Percentiles rank a stretch among this genome's conserved stretches.
Conservation (phyloP, 2,113 vertebrate species). For the Vombatus ursinus region DNA sequence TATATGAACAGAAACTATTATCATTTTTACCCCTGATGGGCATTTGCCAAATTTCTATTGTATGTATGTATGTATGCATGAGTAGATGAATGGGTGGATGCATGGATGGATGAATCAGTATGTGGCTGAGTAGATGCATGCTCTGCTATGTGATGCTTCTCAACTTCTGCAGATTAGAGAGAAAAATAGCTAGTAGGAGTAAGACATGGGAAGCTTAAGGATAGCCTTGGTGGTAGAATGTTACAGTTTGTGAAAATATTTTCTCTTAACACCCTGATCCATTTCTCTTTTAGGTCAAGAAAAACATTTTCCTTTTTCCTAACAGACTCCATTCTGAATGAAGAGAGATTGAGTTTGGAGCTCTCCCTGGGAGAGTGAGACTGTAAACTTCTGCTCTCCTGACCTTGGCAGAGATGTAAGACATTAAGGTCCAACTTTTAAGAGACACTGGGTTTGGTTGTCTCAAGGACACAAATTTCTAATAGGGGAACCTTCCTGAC, state of each 20-base stretch:
- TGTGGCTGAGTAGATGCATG: background rate
- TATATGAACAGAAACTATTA: background rate
- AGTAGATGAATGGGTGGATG: background rate
- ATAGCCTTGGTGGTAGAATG: background rate
- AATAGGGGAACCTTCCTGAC: rapidly evolving
- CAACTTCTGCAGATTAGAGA: background rate
- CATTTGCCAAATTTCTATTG: background rate
- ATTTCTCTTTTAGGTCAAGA: background rate
- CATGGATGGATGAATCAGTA: too few relatives aligned
- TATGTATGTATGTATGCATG: background rate
- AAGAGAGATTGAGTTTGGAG: background rate
- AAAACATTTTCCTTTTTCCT: background rate
- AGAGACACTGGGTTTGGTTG: background rate
- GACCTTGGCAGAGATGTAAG: background rate
- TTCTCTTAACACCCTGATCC: background rate
- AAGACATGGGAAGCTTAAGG: background rate
- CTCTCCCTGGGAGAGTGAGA: background rate
- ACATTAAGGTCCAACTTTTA: background rate
- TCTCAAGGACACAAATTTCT: rapidly evolving
- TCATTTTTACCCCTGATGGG: background rate
- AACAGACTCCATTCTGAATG: background rate
- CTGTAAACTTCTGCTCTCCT: background rate
- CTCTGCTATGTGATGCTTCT: background rate
- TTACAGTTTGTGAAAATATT: background rate
- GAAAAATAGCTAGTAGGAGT: background rate